Percentiles rank a stretch among this genome's conserved stretches.
Evolutionary conservation across 2,888 invertebrate genomes (phyloP).

Genomic region (Stenchaetothrips biformis): DNA sequence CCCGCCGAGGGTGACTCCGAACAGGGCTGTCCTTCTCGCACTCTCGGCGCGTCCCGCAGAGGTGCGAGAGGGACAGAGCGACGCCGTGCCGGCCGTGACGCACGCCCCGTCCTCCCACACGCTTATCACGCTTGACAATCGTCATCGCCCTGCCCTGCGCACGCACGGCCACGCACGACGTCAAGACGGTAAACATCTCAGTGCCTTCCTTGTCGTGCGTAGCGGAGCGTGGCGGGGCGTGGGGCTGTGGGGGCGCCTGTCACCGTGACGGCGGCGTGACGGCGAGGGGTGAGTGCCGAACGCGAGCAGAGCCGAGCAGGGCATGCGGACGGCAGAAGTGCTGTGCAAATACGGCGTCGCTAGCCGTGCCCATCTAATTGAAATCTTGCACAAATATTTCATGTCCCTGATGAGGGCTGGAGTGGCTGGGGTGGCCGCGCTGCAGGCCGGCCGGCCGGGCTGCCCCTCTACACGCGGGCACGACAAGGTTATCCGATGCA

Average conservation of each 20-base stretch:
- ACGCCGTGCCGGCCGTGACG: too few species aligned
- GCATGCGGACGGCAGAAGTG: not conserved
- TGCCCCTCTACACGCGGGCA: not conserved
- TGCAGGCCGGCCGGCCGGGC: not conserved
- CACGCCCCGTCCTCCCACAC: too few species aligned
- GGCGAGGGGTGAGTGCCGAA: not conserved
- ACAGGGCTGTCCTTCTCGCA: not conserved
- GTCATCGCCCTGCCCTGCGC: too few species aligned
- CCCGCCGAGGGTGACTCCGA: not conserved
- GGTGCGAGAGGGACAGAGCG: too few species aligned
- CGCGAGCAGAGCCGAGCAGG: not conserved
- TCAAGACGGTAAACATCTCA: not conserved
- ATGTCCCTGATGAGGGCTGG: not conserved
- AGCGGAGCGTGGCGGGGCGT: not conserved
- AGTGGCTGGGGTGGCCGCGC: not conserved
- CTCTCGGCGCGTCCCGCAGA: too few species aligned
- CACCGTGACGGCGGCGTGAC: too few species aligned
- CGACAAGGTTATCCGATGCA: slow-evolving; percentile 16
- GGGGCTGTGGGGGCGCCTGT: not conserved
- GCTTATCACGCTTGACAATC: too few species aligned
- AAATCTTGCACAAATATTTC: slow-evolving; percentile 25
- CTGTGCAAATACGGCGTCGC: not conserved
- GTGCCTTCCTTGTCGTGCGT: not conserved
- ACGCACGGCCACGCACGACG: not conserved
- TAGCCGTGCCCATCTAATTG: slow-evolving; percentile 10